These are phyloP conservation scores for Idris sp. DNA, from an alignment of 1,140 invertebrate species.

Conservation along the genomic window DNA sequence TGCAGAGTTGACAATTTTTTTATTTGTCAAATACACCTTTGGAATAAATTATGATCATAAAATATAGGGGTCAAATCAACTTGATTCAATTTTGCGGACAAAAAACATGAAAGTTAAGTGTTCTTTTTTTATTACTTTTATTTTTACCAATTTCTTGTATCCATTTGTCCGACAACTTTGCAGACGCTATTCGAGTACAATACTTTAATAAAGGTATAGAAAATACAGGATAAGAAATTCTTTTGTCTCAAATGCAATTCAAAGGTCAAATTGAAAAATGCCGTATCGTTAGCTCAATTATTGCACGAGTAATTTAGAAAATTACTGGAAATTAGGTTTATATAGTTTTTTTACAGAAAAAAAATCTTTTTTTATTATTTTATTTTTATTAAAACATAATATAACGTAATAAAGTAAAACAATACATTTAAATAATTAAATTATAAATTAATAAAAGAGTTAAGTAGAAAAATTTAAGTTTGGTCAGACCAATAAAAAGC, in stretches of 20 bases:
- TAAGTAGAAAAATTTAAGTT: too few species aligned
- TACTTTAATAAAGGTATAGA: conserved; percentile 30
- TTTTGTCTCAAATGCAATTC: conserved; percentile 13
- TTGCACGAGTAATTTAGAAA: too few species aligned
- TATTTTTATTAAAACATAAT: too few species aligned
- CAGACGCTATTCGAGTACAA: conserved; percentile 13
- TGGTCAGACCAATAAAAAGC: too few species aligned
- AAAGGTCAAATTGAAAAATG: too few species aligned
- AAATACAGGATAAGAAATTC: conserved; percentile 13
- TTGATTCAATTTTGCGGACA: conserved; percentile 29
- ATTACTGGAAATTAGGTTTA: too few species aligned
- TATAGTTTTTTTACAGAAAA: too few species aligned
- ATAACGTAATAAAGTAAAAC: too few species aligned
- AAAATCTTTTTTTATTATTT: too few species aligned
- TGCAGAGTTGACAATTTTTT: conserved; percentile 8
- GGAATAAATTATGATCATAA: conserved; percentile 52
- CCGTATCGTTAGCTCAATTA: too few species aligned
- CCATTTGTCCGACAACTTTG: conserved; percentile 25
- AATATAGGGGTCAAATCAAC: conserved; percentile 26
- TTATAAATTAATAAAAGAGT: too few species aligned
- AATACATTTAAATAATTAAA: too few species aligned
- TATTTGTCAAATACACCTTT: conserved; percentile 48
- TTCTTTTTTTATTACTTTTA: not conserved
- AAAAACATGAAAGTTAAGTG: not conserved
- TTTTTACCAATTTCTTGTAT: conserved; percentile 10